Conservation (phyloP, 2,888 invertebrate species). For the Drosophila fulvimacula region DNA sequence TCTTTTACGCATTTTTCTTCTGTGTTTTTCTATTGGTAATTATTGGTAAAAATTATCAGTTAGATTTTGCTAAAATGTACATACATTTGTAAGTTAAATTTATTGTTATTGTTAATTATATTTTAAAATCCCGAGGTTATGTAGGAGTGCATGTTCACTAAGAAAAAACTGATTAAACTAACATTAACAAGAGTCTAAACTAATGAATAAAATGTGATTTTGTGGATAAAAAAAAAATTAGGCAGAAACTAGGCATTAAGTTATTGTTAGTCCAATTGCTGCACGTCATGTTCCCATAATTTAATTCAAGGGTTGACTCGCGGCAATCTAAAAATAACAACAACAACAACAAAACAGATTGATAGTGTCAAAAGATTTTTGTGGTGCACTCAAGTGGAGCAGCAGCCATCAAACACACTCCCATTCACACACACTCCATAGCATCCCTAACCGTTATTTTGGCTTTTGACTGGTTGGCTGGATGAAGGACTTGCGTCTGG, state of each 20-base stretch:
- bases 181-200: too few species aligned
- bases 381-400: slow-evolving; percentile 49
- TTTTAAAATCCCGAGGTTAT: too few species aligned
- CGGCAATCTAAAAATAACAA: slow-evolving; percentile 17
- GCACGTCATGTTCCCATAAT: slow-evolving; percentile 33
- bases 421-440: slow-evolving; percentile 9
- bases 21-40: too few species aligned
- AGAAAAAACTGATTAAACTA: too few species aligned
- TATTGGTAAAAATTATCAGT: too few species aligned
- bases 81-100: not conserved
- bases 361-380: slow-evolving; percentile 63
- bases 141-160: too few species aligned
- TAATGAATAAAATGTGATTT: not conserved
- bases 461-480: slow-evolving; percentile 5
- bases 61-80: too few species aligned
- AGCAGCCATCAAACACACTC: slow-evolving; percentile 50
- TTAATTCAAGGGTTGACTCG: slow-evolving; percentile 51
- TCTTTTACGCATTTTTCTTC: too few species aligned
- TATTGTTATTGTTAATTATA: not conserved
- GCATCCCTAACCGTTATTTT: slow-evolving; percentile 9
- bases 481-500: slow-evolving; percentile 62
- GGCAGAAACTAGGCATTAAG: slow-evolving; percentile 8
- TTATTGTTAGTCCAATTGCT: slow-evolving; percentile 27
- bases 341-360: slow-evolving; percentile 54
- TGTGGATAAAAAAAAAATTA: not conserved